Evolutionary conservation across 2,888 invertebrate species (phyloP), one percentile per base, ranked within the genome.

Genomic region (Physocephala rufipes): DNA sequence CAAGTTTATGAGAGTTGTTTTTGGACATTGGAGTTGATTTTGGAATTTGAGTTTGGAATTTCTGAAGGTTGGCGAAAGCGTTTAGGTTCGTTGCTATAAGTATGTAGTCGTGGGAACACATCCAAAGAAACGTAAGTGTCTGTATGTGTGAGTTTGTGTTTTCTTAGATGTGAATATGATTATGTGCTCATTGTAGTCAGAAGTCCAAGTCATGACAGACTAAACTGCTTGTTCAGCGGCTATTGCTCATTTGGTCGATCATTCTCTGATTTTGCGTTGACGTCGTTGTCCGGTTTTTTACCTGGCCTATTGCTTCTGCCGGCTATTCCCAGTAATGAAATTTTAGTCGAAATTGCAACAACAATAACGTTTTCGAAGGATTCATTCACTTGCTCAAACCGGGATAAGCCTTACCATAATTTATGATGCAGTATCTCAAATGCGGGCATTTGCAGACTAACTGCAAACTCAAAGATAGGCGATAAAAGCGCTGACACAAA

Each of bases 401-500:
- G 71, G 53, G 71, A 75, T 74, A 76, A 78, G 72, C 75, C 74
- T 71, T 76, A 78, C 77, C 77, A 77, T 76, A 80, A 77, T 76
- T 78, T 79, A 78, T 78, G 77, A 76, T 79, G 78, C 74, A 78
- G 71, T 74, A 84, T 81, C 79, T 85, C 85, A 53, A 81, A 71
- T 64, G 74, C 77, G 68, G 85, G 77, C 58, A 81, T 81, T 69
- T 83, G 71, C 36, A 84, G 5, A 84, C 58, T 28, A 84, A 86
- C 76, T 21, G 85, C 74, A 76, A 87, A 84, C 26, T 91, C 91
- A 2, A 87, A 78, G 2, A 85, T 78, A 9, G 91, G 83, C 59
- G 88, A 84, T 19, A 89, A 79, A 16, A 90, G 82, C 0, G 90
- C 89, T 71, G 88, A 89, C 47, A 89, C 88, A 77, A 91, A 89